Evolutionary conservation across 1,140 invertebrate species (phyloP).

Genomic region (Diabrotica undecimpunctata): DNA sequence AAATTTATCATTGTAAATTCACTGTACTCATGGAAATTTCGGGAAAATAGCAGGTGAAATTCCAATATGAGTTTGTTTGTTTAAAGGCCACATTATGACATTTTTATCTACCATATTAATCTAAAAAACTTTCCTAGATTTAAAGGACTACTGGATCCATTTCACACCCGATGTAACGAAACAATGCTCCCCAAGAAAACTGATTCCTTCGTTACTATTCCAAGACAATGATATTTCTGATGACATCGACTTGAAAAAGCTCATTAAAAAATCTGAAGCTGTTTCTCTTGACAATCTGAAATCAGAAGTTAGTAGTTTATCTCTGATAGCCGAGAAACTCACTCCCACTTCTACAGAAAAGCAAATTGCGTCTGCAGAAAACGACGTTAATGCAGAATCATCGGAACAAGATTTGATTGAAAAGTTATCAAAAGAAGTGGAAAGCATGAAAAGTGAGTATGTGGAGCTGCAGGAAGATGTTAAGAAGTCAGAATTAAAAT

Average conservation of each 20-base stretch:
- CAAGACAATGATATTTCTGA: constrained; percentile 33
- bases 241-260: constrained; percentile 13
- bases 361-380: neutral
- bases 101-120: too few relatives aligned
- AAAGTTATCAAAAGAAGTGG: constrained; percentile 3
- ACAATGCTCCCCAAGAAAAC: constrained; percentile 48
- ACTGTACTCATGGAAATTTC: too few relatives aligned
- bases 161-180: constrained; percentile 52
- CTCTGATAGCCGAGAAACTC: neutral
- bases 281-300: neutral
- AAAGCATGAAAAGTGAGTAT: constrained; percentile 7
- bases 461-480: neutral
- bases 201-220: constrained; percentile 53
- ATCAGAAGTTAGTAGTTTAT: neutral
- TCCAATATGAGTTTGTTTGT: too few relatives aligned
- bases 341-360: neutral
- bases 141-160: constrained; percentile 51
- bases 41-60: too few relatives aligned
- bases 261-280: constrained; percentile 6
- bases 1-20: too few relatives aligned
- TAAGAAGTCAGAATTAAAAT: constrained; percentile 9
- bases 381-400: neutral
- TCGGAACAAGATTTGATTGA: neutral
- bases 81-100: too few relatives aligned
- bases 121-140: constrained; percentile 43